Evolutionary conservation across 2,888 invertebrate genomes (phyloP), one percentile per base, ranked within the genome.

Genomic region (Athetis lepigone): DNA sequence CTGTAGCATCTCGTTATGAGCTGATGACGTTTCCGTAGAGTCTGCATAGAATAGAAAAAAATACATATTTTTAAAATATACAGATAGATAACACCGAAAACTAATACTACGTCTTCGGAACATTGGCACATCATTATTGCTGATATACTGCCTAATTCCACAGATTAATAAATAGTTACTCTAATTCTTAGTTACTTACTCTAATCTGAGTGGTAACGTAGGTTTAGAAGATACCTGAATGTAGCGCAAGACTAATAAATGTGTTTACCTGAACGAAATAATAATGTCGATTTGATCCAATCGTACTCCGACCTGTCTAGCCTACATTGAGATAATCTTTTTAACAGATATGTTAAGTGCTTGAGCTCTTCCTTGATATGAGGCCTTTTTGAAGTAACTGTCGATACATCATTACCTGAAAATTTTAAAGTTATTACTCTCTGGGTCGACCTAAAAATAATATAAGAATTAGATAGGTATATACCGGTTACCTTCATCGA

Each of bases 301-400:
- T 98, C 97, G 83, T 97, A 97, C 85, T 98, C 98, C 0, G 97
- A 97, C 86, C 97, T 97, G 88, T 98, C 98, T 18, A 98, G 96
- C 72, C 96, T 93, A 56, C 97, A 92, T 8, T 96, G 90, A 7
- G 96, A 95, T 81, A 98, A 96, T 79, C 97, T 95, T 29, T 96
- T 95, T 55, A 97, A 92, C 1, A 97, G 92, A 76, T 96, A 96
- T 42, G 96, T 94, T 61, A 98, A 70, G 70, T 89, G 90, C 62
- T 83, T 85, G 2, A 92, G 66, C 56, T 92, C 91, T 82, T 90
- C 95, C 91, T 85, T 96, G 81, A 71, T 96, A 95, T 84, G 96
- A 5, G 84, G 81, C 92, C 81, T 96, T 95, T 89, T 96, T 87
- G 45, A 96, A 86, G 70, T 87, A 84, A 80, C 55, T 90, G 83